Evolutionary conservation across 2,888 invertebrate genomes (phyloP).

Genomic region (Helleia helle): DNA sequence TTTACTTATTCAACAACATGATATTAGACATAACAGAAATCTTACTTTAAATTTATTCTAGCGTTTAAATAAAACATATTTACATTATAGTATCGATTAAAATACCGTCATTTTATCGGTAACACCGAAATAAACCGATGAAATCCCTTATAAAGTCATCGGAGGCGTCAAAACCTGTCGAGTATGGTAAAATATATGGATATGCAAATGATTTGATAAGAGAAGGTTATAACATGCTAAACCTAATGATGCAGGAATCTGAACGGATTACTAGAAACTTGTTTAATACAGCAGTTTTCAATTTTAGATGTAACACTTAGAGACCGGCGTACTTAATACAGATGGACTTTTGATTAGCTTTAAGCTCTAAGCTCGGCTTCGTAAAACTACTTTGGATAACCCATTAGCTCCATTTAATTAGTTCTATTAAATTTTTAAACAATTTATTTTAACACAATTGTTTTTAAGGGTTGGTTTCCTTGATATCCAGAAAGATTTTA

Average conservation of each 20-base stretch:
- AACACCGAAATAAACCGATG: slow-evolving; percentile 33
- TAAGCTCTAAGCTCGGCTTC: no score
- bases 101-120: slow-evolving; percentile 25
- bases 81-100: slow-evolving; percentile 23
- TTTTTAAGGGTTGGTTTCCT: no score
- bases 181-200: slow-evolving; percentile 40
- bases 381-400: no score
- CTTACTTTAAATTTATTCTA: neutral
- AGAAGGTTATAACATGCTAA: slow-evolving; percentile 46
- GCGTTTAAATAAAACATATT: slow-evolving; percentile 12
- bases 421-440: no score
- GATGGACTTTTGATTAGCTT: neutral
- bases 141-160: slow-evolving; percentile 46
- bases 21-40: neutral
- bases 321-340: neutral
- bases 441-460: no score
- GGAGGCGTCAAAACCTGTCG: slow-evolving; percentile 41
- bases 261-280: slow-evolving; percentile 27
- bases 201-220: slow-evolving; percentile 53
- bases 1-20: neutral
- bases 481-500: no score
- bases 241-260: slow-evolving; percentile 34
- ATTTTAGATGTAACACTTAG: slow-evolving; percentile 4
- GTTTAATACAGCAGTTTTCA: slow-evolving; percentile 25
- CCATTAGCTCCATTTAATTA: no score